Percentiles rank a stretch among this genome's conserved stretches.
These are phyloP conservation scores for Rhaphigaster nebulosa DNA, from an alignment of 2,888 invertebrate species.

Conservation along the genomic window DNA sequence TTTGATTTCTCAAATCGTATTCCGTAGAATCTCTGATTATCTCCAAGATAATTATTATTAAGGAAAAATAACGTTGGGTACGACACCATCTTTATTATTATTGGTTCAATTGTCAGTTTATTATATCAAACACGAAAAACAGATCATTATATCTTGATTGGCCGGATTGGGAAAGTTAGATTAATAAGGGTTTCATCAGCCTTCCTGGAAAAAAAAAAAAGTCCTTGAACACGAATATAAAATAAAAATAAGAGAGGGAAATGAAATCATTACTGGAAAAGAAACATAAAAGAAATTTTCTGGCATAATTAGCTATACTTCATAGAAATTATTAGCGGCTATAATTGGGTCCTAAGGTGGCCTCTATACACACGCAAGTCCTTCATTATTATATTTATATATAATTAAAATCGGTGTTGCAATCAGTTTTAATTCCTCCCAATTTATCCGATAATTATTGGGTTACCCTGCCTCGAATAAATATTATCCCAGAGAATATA, in stretches of 20 bases:
- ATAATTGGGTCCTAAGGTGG: background rate
- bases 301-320: conserved; percentile 32
- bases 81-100: background rate
- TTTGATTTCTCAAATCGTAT: background rate
- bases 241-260: background rate
- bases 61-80: background rate
- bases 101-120: background rate
- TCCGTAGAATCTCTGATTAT: background rate
- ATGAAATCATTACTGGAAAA: conserved; percentile 12
- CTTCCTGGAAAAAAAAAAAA: background rate
- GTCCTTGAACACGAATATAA: conserved; percentile 13
- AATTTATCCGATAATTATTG: conserved; percentile 36
- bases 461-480: background rate
- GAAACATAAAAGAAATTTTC: conserved; percentile 31
- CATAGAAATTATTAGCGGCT: background rate
- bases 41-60: background rate
- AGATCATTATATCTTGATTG: conserved; percentile 16
- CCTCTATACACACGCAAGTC: background rate
- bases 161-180: conserved; percentile 12
- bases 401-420: conserved; percentile 37
- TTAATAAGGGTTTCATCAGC: conserved; percentile 19
- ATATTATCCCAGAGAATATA: background rate
- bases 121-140: background rate
- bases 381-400: conserved; percentile 35
- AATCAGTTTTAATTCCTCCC: conserved; percentile 23